phyloP scores from a whole-genome alignment of 2,888 invertebrate genomes.

The Labia minor region DNA sequence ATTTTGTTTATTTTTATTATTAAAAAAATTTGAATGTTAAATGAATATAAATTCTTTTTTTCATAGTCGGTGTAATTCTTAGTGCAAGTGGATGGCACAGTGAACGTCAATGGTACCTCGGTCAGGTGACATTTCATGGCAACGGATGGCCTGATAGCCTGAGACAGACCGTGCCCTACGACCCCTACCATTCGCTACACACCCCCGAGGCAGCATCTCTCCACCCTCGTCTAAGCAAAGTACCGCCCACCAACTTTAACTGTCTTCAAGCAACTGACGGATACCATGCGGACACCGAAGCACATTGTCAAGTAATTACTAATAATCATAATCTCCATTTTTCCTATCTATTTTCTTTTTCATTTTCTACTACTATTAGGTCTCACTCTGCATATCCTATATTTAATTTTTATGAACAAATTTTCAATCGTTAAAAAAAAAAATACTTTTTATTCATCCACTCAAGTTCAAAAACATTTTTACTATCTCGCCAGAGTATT shows the following conservation, averaged over 20 bases:
- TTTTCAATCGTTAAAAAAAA: no score
- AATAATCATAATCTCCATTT: no score
- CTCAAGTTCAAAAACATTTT: no score
- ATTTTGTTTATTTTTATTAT: no score
- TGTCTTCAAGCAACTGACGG: conserved; percentile 41
- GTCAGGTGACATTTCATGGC: not conserved
- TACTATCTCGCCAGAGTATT: no score
- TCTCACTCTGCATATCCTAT: no score
- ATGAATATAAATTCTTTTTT: no score
- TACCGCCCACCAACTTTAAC: conserved; percentile 39
- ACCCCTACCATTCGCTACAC: conserved; percentile 46
- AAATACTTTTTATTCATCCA: no score
- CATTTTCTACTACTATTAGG: no score
- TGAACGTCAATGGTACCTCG: not conserved
- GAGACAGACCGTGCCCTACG: conserved; percentile 34
- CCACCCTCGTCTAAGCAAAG: conserved; percentile 40
- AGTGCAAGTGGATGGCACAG: not conserved
- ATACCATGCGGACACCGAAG: conserved; percentile 38
- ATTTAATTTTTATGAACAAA: no score
- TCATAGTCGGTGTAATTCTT: not conserved
- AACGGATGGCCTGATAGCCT: not conserved
- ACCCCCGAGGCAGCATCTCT: conserved; percentile 46
- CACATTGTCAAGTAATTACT: conserved; percentile 45
- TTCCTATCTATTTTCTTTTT: no score
- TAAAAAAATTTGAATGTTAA: no score